Evolutionary conservation across 2,888 invertebrate species (phyloP).

Genomic region (Formica aserva): DNA sequence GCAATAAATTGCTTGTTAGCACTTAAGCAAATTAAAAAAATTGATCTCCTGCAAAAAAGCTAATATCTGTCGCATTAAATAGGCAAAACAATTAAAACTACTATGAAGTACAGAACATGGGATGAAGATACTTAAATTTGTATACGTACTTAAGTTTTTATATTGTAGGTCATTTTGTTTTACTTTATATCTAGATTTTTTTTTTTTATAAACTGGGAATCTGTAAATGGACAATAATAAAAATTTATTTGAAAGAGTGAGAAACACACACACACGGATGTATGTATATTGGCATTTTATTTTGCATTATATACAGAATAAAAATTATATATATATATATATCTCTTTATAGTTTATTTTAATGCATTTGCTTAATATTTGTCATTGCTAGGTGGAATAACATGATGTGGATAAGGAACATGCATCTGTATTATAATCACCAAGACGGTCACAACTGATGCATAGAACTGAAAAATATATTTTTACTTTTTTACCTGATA

Average conservation of each 20-base stretch:
- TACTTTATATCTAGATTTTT: neutral
- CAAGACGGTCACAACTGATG: neutral
- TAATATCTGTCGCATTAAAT: neutral
- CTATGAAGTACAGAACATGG: neutral
- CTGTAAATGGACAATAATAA: neutral
- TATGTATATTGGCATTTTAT: neutral
- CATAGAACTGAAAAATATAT: constrained; percentile 27
- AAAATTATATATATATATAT: neutral
- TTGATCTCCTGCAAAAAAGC: neutral
- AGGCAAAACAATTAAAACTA: neutral
- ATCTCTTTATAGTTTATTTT: neutral
- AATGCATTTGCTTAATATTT: neutral
- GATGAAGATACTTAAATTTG: neutral
- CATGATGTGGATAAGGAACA: neutral
- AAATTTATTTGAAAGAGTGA: constrained; percentile 1
- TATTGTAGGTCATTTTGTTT: neutral
- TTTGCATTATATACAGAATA: constrained; percentile 1
- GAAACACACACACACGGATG: no score
- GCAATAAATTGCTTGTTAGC: neutral
- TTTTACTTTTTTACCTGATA: neutral
- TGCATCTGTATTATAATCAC: constrained; percentile 27
- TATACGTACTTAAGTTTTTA: neutral
- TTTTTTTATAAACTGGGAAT: neutral
- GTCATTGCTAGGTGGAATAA: neutral
- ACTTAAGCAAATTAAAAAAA: constrained; percentile 9